Base-by-base conservation (phyloP, 1,140 invertebrate genomes). In the Leptestheria dahalacensis region DNA sequence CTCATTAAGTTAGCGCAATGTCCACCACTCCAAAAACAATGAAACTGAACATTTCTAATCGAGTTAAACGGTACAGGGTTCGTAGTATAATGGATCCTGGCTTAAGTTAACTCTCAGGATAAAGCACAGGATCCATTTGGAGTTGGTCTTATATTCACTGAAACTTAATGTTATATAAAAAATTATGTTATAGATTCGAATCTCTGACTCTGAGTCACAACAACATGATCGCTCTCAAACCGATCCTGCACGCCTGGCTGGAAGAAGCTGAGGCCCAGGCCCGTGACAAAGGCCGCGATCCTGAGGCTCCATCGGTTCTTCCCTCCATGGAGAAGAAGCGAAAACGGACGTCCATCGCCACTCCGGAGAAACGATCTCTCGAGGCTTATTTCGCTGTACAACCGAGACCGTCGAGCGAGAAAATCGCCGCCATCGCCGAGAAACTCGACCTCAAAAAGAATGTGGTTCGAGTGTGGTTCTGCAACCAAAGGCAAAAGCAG, bases 371-470 rank as follows among this genome's bases (percentile, higher is more conserved):
- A 69, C 78, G 96, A 51, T 94, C 91, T 20, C 74, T 99, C 10
- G 96, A 99, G 75, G 92, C 95, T 11, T 99, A 97, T 71, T 99
- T 99, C 73, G 90, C 91, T 11, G 92, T 97, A 12, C 96, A 99
- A 71, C 96, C 95, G 12, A 76, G 96, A 61, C 96, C 95, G 0
- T 96, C 91, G 1, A 94, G 96, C 15, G 96, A 99, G 75, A 97
- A 98, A 75, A 99, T 99, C 59, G 93, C 94, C 23, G 93, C 94
- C 53, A 99, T 99, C 65, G 96, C 96, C 48, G 95, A 99, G 74
- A 98, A 99, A 71, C 77, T 99, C 62, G 96, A 99, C 75, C 79
- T 99, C 54, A 99, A 99, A 78, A 99, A 99, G 78, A 99, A 99
- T 73, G 96, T 99, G 48, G 96, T 99, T 6, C 81, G 96, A 58